Base-by-base conservation (phyloP, 1,140 invertebrate genomes). In the Polypedilum pembai region DNA sequence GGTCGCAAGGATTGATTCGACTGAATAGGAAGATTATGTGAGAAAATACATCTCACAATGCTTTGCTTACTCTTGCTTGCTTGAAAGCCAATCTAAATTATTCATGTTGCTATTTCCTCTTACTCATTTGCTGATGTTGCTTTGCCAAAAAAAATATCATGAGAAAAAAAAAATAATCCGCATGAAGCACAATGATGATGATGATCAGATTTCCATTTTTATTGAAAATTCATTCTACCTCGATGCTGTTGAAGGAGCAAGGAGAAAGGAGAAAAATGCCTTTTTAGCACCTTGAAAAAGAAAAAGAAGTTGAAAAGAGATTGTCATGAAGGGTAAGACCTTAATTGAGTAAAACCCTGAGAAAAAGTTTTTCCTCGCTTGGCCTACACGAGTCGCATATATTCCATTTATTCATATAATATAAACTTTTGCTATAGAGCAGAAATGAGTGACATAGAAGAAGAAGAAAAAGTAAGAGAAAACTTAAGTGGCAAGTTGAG, bases 41-140 rank as follows among this genome's bases (percentile, higher is more conserved):
- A 56, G n/a, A 45, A 56, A 56, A 56, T n/a, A 56, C 45, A 45
- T 8, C 41, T 12, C 41, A 45, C 12, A 56, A n/a, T 56, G n/a
- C n/a, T 12, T 56, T 15, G 24, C 24, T 56, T 56, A 4, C 12
- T 45, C 8, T 45, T n/a, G n/a, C 8, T 45, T 56, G 45, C 15
- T 56, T 56, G 10, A 56, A 69, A 69, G 65, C 65, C 65, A 69
- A 69, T 69, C 20, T 69, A 69, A 69, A 69, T 69, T 20, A 69
- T 69, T 69, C 65, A 69, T 69, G 65, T 20, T 21, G 45, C 45
- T 69, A 69, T 69, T 69, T 69, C 65, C 65, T 69, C 65, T 56
- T n/a, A 45, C 12, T 56, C 45, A 33, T 33, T 33, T 56, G 45
- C 10, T 56, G 24, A 33, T 33, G 24, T 33, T 33, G 24, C 24